Conservation (phyloP, 2,797 vertebrate genomes). For the Melanotaenia nigrans region DNA sequence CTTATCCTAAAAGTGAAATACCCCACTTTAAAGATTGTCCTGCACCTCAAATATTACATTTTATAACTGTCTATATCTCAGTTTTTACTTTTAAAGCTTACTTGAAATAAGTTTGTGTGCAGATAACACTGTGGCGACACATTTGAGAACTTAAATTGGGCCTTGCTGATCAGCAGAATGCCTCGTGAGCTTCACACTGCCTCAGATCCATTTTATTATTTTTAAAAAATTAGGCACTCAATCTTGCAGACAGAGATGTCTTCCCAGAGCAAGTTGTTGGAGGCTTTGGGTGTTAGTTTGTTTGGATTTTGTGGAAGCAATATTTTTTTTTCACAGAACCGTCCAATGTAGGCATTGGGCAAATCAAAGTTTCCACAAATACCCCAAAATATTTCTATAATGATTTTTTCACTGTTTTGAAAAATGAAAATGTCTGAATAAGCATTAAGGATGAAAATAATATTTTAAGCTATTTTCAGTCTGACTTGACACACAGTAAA, state of each 20-base stretch:
- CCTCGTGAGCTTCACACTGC: conserved; percentile 32
- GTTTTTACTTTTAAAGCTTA: conserved; percentile 48
- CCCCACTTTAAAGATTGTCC: conserved; percentile 65
- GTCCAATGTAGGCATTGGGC: conserved; percentile 5
- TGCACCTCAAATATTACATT: conserved; percentile 63
- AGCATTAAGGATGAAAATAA: neutral
- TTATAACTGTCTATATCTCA: conserved; percentile 57
- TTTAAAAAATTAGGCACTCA: neutral
- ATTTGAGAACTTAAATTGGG: conserved; percentile 62
- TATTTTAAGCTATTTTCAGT: neutral
- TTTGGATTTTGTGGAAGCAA: conserved; percentile 48
- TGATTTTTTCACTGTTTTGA: neutral
- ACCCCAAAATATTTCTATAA: too few species aligned
- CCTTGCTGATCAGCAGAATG: conserved; percentile 45
- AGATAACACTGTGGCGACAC: conserved; percentile 58
- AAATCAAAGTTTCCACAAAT: neutral
- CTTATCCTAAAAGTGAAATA: conserved; percentile 68
- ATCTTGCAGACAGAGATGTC: conserved; percentile 19
- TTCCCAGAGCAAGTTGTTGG: conserved; percentile 16
- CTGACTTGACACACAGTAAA: neutral
- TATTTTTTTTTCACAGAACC: conserved; percentile 50
- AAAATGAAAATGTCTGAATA: neutral
- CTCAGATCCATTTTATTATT: conserved; percentile 50
- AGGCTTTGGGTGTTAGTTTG: conserved; percentile 37
- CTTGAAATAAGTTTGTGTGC: conserved; percentile 52